Evolutionary conservation across 2,888 invertebrate species (phyloP).

Genomic region (Chouioia cunea): DNA sequence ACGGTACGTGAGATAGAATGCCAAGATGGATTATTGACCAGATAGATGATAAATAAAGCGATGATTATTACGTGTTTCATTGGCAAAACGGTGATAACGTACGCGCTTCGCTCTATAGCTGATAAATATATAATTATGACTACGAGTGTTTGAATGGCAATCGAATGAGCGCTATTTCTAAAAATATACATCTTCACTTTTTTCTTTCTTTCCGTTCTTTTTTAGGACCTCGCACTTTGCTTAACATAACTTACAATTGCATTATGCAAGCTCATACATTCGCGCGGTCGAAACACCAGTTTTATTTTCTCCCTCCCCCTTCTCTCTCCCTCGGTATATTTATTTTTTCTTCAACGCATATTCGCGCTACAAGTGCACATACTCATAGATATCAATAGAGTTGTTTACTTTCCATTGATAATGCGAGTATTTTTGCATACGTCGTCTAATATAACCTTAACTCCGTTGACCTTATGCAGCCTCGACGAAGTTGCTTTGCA

Average conservation of each 20-base stretch:
- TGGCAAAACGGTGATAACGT: constrained; percentile 8
- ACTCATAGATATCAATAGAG: constrained; percentile 33
- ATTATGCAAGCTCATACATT: background rate
- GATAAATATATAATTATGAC: background rate
- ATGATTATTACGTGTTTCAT: constrained; percentile 37
- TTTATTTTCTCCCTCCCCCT: no score
- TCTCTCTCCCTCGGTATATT: no score
- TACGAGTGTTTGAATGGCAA: no score
- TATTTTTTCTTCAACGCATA: constrained; percentile 9
- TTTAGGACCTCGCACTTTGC: background rate
- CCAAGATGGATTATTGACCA: constrained; percentile 27
- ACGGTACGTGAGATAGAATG: constrained; percentile 37
- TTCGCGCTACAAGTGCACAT: constrained; percentile 2
- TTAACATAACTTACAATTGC: constrained; percentile 36
- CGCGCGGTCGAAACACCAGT: background rate
- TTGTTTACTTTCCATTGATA: constrained; percentile 41
- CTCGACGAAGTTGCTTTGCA: constrained; percentile 7
- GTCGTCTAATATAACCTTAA: constrained; percentile 34
- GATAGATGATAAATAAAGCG: constrained; percentile 1
- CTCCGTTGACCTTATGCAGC: constrained; percentile 39
- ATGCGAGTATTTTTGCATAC: constrained; percentile 26
- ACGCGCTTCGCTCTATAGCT: background rate
- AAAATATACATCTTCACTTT: constrained; percentile 3
- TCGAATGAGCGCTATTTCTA: constrained; percentile 18
- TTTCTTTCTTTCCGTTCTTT: no score